Percentiles rank a stretch among this genome's conserved stretches.
Conservation (phyloP, 2,888 invertebrate genomes). For the Leucophenga montana region DNA sequence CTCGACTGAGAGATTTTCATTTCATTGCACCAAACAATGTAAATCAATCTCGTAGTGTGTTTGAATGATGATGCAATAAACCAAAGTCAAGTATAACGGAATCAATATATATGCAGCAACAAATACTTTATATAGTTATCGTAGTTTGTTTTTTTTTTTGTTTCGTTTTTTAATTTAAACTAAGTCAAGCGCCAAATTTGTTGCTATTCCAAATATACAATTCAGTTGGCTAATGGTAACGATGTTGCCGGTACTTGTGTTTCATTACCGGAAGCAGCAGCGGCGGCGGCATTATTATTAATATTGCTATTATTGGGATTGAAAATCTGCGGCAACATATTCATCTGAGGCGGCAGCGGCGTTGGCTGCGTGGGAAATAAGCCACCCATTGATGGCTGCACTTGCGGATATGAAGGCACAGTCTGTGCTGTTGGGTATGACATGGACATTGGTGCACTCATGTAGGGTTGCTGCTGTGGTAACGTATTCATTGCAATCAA, state of each 20-base stretch:
- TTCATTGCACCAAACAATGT: no score
- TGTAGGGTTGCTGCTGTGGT: constrained; percentile 60
- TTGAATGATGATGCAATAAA: background rate
- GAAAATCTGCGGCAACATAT: constrained; percentile 47
- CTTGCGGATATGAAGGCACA: constrained; percentile 72
- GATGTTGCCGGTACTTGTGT: constrained; percentile 40
- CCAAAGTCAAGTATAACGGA: constrained; percentile 3
- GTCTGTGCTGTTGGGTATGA: constrained; percentile 68
- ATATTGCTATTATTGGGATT: constrained; percentile 33
- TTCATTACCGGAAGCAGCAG: background rate
- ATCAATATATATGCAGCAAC: background rate
- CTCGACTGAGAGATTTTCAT: no score
- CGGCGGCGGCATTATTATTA: background rate
- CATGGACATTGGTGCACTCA: constrained; percentile 64
- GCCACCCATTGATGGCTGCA: constrained; percentile 67
- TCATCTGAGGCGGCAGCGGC: constrained; percentile 65
- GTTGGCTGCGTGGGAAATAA: constrained; percentile 64
- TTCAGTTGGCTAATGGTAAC: constrained; percentile 45
- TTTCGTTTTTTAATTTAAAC: no score
- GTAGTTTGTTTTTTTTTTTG: no score
- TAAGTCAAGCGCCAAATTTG: no score
- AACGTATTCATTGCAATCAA: constrained; percentile 63
- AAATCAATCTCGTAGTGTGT: no score
- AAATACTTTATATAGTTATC: no score
- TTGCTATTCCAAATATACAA: no score